Conservation (phyloP, 2,113 vertebrate species). For the Rana temporaria region DNA sequence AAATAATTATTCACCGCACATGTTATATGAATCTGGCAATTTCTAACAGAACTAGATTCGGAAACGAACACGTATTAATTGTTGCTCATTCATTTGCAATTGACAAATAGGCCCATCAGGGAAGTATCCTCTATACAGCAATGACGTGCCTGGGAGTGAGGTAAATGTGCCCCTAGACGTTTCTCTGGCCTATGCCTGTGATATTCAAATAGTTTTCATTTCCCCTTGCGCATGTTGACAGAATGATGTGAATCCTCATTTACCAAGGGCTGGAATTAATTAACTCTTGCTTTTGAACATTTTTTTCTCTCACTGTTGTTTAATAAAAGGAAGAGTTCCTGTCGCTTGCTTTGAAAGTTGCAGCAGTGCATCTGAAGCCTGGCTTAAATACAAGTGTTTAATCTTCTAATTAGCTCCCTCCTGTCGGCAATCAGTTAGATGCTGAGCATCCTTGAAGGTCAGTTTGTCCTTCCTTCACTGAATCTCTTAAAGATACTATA, state of each 20-base stretch:
- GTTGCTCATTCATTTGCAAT: not conserved
- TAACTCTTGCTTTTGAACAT: slow-evolving; percentile 62
- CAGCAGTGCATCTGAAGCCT: slow-evolving; percentile 62
- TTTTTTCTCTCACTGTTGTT: slow-evolving; percentile 60
- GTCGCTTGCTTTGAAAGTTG: slow-evolving; percentile 56
- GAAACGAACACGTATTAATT: not conserved
- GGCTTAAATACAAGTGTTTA: slow-evolving; percentile 70
- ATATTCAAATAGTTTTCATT: slow-evolving; percentile 13
- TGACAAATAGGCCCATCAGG: slow-evolving; percentile 1
- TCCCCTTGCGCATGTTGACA: slow-evolving; percentile 14
- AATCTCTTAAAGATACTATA: slow-evolving; percentile 63
- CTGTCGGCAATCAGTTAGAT: slow-evolving; percentile 65
- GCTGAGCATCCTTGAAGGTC: slow-evolving; percentile 69
- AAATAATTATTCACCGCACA: slow-evolving; percentile 21
- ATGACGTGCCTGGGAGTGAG: not conserved
- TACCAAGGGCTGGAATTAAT: slow-evolving; percentile 60
- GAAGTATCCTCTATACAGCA: not conserved
- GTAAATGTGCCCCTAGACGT: slow-evolving; percentile 16
- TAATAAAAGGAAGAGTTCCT: slow-evolving; percentile 56
- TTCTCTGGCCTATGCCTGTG: slow-evolving; percentile 9
- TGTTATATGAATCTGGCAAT: not conserved
- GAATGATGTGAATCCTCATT: slow-evolving; percentile 59
- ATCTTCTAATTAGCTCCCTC: slow-evolving; percentile 71
- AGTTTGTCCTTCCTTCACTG: slow-evolving; percentile 61
- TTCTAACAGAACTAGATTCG: not conserved